Evolutionary conservation across 2,888 invertebrate genomes (phyloP).

Genomic region (Andrena bicolor): DNA sequence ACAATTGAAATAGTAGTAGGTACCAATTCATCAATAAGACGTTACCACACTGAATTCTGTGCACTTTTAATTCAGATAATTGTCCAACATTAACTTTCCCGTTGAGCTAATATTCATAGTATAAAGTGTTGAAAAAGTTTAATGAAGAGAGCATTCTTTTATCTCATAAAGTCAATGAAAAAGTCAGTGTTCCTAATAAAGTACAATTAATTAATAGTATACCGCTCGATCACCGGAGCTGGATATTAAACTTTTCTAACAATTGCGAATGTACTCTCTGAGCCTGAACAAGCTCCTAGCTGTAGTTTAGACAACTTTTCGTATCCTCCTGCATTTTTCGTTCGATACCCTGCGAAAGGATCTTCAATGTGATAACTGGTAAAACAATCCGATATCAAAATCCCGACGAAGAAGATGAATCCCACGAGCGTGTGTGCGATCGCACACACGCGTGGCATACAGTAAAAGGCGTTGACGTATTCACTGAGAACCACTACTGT

Average conservation of each 20-base stretch:
- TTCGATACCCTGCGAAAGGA: not conserved
- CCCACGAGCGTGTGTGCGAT: not conserved
- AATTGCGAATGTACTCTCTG: not conserved
- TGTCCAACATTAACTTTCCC: too few relatives aligned
- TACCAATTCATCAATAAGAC: not conserved
- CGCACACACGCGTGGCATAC: not conserved
- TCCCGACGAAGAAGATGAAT: not conserved
- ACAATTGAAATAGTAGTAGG: not conserved
- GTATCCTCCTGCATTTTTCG: not conserved
- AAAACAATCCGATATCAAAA: not conserved
- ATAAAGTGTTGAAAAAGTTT: not conserved
- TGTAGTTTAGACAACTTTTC: not conserved
- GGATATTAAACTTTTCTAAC: not conserved
- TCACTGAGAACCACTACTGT: conserved; percentile 39
- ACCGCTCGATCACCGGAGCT: too few relatives aligned
- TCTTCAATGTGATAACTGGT: not conserved
- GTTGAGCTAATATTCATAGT: not conserved
- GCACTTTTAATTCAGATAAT: not conserved
- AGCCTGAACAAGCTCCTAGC: not conserved
- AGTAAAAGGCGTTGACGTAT: conserved; percentile 23
- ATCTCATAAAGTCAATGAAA: too few relatives aligned
- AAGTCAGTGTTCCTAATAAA: not conserved
- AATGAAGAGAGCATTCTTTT: not conserved
- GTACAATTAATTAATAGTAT: not conserved
- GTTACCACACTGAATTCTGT: not conserved